Base-by-base conservation (phyloP, 2,113 vertebrate genomes). In the Athene cunicularia region DNA sequence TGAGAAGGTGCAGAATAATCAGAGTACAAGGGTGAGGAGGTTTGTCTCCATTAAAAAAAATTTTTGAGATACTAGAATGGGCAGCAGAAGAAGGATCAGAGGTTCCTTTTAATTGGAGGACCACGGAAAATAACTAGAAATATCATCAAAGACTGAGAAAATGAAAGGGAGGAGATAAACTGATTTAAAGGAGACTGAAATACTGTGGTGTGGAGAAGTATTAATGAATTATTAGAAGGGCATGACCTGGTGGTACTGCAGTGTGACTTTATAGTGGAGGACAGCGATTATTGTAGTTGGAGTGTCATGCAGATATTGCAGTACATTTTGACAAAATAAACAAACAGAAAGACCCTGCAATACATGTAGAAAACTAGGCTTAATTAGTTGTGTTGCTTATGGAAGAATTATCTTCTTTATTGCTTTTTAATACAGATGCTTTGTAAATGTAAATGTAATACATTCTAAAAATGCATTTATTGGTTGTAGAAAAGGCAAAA, bases 401-500 rank as follows among this genome's bases (percentile, higher is more conserved):
- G 16, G 35, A n/a, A 12, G 7, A 53, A 39, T 6, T 32, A 1
- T 76, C 33, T 56, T 43, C 49, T 50, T 64, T 35, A 39, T 62
- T 79, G 7, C 7, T 56, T 91, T 94, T 83, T 49, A 60, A 53
- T 73, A 66, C 16, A 73, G 39, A 58, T 58, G 20, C 11, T 79
- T 75, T 90, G 58, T 33, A 60, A 80, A 75, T 23, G 12, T 50
- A 59, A 81, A 73, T 27, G 3, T 24, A 85, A 45, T 23, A 28
- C 4, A 35, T 73, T 77, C 56, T 47, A 53, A 68, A 86, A 97
- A 90, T 83, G n/a, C 60, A 77, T 73, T 52, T 58, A 72, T 66
- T 90, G 35, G 76, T 82, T 92, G 66, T 66, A 86, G 77, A 87
- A 95, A 91, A 81, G 30, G 75, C 12, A 91, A 86, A 71, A 60